These are phyloP conservation scores for Micromys minutus DNA, from an alignment of 2,113 vertebrate genomes.

Conservation along the genomic window DNA sequence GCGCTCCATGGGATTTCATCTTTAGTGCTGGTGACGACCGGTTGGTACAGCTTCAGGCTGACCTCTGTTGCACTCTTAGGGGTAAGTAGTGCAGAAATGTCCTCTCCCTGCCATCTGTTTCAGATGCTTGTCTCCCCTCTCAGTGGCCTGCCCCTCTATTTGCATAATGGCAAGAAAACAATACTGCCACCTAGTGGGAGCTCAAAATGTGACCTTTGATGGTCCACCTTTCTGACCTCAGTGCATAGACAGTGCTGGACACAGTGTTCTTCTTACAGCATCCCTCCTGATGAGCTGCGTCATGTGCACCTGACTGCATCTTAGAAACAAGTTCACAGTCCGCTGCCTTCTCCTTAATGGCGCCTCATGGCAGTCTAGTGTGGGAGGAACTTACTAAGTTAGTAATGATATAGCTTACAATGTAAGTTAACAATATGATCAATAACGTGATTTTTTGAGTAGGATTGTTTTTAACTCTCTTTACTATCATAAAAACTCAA, in stretches of 20 bases:
- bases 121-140: neutral
- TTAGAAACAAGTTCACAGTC: neutral
- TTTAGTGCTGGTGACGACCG: neutral
- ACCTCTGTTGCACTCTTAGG: neutral
- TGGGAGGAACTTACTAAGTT: neutral
- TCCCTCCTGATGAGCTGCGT: neutral
- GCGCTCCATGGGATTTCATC: neutral
- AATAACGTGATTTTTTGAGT: slow-evolving; percentile 16
- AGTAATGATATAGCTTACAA: neutral
- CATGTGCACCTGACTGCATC: neutral
- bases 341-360: neutral
- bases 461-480: slow-evolving; percentile 27
- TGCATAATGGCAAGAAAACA: slow-evolving; percentile 79
- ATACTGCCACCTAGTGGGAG: slow-evolving; percentile 87
- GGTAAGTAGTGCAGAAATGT: neutral
- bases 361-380: neutral
- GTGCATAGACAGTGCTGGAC: neutral
- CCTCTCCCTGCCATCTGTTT: neutral
- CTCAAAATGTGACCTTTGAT: slow-evolving; percentile 72
- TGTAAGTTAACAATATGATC: neutral
- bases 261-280: neutral
- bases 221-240: slow-evolving; percentile 64
- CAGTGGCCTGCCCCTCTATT: neutral
- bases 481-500: slow-evolving; percentile 8
- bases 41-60: neutral